Base-by-base conservation (phyloP, 2,888 invertebrate genomes). In the Euzetes globulus region DNA sequence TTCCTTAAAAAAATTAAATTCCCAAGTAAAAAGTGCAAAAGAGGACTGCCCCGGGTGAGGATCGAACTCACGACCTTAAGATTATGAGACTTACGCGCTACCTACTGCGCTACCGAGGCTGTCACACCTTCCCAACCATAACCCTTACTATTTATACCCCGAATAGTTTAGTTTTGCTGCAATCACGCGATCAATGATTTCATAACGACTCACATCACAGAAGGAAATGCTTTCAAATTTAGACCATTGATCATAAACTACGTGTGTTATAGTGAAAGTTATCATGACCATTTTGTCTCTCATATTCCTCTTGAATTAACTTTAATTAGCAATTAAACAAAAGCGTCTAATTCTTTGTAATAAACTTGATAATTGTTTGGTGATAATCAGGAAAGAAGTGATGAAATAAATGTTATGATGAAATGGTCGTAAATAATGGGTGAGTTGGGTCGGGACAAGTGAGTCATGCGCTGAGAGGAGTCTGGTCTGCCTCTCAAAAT, bases 71-170 rank as follows among this genome's bases (percentile, higher is more conserved):
- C 75, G 75, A 75, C 75, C 75, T 75, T 75, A 63, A 75, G 75
- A 75, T 75, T 75, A 75, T 75, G 75, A 75, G 75, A 75, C 75
- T 75, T 63, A 75, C 75, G 75, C 75, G 75, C 75, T 75, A 68
- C 75, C 75, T 52, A 75, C 75, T 75, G 75, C 75, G 75, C 75
- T 73, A 75, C 65, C 73, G 75, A 75, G 73, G 75, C 75, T 27
- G 60, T 25, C n/a, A 33, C 25, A 55, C 37, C 4, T 71, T 47
- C 15, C 5, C 7, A 22, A 17, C 70, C 45, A 27, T 3, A 22
- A 13, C 25, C 13, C 7, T 6, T 11, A 3, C 25, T 25, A 55
- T 25, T 55, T 55, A 22, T 22, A 17, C 19, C 7, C n/a, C 25
- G 47, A 17, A 13, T 17, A 6, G 19, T 52, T 19, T 19, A n/a